phyloP scores from a whole-genome alignment of 2,113 vertebrate species.

The Seriola aureovittata region DNA sequence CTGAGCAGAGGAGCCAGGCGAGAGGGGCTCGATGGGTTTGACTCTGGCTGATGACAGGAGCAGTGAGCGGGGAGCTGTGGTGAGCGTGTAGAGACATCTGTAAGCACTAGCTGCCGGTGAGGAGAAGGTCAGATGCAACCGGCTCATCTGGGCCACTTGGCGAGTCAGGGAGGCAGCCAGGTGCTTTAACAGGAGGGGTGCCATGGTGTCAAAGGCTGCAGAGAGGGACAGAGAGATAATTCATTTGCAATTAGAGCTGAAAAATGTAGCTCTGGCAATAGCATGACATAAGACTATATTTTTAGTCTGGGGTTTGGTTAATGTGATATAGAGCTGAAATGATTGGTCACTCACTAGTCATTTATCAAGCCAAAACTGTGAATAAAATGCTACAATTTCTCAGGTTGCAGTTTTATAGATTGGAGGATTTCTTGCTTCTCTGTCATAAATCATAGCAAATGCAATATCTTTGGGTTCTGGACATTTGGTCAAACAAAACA shows the following conservation, averaged over 20 bases:
- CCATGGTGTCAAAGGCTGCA: constrained; percentile 80
- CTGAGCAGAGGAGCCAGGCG: neutral
- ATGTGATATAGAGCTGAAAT: neutral
- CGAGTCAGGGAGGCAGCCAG: constrained; percentile 63
- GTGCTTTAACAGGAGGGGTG: constrained; percentile 69
- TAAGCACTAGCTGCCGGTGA: constrained; percentile 52
- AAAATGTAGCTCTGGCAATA: neutral
- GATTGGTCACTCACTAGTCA: neutral
- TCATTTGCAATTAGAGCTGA: neutral
- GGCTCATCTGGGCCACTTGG: constrained; percentile 67
- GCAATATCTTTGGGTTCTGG: too few relatives aligned
- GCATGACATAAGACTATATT: neutral
- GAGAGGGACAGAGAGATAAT: neutral
- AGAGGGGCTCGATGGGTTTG: neutral
- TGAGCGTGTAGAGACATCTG: constrained; percentile 64
- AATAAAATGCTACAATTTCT: neutral
- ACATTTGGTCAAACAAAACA: too few relatives aligned
- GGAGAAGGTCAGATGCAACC: constrained; percentile 15
- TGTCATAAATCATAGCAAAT: neutral
- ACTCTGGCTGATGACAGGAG: constrained; percentile 31
- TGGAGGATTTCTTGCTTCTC: neutral
- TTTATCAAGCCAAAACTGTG: neutral
- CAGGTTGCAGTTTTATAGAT: neutral
- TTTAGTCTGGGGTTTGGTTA: neutral
- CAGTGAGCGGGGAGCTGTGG: constrained; percentile 23